Evolutionary conservation across 2,797 vertebrate genomes (phyloP).

Genomic region (Philypnodon macrostomus): DNA sequence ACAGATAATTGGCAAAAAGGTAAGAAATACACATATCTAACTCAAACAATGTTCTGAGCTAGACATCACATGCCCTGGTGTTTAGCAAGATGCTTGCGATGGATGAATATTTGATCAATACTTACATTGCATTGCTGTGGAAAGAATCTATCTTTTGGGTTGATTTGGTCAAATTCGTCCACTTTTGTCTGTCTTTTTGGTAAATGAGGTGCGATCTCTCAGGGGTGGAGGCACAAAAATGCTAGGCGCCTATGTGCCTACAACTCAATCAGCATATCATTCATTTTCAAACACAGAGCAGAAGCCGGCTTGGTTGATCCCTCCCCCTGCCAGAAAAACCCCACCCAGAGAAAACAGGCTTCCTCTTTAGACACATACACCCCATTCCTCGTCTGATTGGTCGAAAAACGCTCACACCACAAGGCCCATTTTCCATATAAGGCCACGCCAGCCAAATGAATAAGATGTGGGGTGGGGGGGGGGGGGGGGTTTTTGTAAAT

Average conservation of each 20-base stretch:
- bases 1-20: neutral
- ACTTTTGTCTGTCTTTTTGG: neutral
- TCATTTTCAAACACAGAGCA: constrained; percentile 76
- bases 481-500: constrained; percentile 3
- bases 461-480: constrained; percentile 21
- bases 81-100: neutral
- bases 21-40: neutral
- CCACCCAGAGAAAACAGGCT: constrained; percentile 39
- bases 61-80: neutral
- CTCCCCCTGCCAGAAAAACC: constrained; percentile 50
- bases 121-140: constrained; percentile 74
- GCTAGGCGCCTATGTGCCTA: constrained; percentile 28
- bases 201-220: constrained; percentile 5
- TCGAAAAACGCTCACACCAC: constrained; percentile 77
- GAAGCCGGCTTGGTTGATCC: constrained; percentile 46
- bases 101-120: constrained; percentile 17
- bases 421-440: constrained; percentile 61
- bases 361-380: constrained; percentile 20
- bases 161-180: neutral
- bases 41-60: neutral
- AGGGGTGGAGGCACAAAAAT: constrained; percentile 23
- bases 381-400: constrained; percentile 59
- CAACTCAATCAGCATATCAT: constrained; percentile 53
- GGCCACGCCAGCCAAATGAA: constrained; percentile 51
- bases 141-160: neutral